phyloP scores from a whole-genome alignment of 2,113 vertebrate genomes.

The Dasypus novemcinctus region DNA sequence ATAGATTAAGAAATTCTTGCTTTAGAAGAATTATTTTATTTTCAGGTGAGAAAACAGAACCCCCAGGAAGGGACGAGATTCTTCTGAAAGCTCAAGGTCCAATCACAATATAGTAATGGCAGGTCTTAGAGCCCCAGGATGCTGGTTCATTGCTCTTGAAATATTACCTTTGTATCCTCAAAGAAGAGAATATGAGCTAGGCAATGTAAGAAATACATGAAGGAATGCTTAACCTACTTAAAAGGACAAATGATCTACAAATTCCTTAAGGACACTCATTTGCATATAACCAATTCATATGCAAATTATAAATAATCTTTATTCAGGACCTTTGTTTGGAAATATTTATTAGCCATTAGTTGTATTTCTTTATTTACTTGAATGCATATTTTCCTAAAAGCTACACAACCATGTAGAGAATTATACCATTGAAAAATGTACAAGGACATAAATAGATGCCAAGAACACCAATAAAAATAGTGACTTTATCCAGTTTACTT shows the following conservation, averaged over 20 bases:
- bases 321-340: constrained; percentile 28
- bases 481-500: neutral
- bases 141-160: neutral
- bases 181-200: neutral
- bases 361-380: constrained; percentile 42
- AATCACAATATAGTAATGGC: neutral
- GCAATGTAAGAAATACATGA: neutral
- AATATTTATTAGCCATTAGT: constrained; percentile 60
- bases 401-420: neutral
- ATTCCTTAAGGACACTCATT: constrained; percentile 49
- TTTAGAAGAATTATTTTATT: constrained; percentile 36
- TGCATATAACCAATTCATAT: constrained; percentile 53
- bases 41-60: neutral
- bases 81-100: neutral
- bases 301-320: constrained; percentile 61
- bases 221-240: constrained; percentile 42
- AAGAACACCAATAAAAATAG: neutral
- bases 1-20: neutral
- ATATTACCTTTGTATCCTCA: neutral
- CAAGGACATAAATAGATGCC: constrained; percentile 25
- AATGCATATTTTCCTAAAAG: constrained; percentile 56
- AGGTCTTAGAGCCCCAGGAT: neutral
- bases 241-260: constrained; percentile 44
- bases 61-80: neutral
- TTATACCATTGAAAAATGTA: constrained; percentile 40